Percentiles rank a stretch among this genome's conserved stretches.
phyloP scores from a whole-genome alignment of 2,797 vertebrate genomes.

The Malacoctenus gilli region DNA sequence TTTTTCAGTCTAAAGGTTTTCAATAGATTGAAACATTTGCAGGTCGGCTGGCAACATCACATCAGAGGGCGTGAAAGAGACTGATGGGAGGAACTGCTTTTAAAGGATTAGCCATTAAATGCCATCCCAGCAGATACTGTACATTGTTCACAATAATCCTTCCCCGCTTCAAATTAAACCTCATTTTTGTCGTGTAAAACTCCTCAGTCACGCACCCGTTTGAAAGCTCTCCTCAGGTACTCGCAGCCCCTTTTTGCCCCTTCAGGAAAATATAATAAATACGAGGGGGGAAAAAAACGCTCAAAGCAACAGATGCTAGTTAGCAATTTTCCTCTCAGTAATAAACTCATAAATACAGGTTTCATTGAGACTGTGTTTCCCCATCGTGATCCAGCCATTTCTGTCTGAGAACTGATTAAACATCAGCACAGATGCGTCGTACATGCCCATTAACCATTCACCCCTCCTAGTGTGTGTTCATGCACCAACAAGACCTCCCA shows the following conservation, averaged over 20 bases:
- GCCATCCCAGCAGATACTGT: slow-evolving; percentile 49
- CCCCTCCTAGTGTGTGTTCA: slow-evolving; percentile 36
- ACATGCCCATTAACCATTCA: slow-evolving; percentile 38
- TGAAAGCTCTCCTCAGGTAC: slow-evolving; percentile 7
- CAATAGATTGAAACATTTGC: slow-evolving; percentile 18
- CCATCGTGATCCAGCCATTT: slow-evolving; percentile 19
- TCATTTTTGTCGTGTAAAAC: slow-evolving; percentile 45
- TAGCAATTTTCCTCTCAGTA: slow-evolving; percentile 6
- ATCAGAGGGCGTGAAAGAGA: slow-evolving; percentile 36
- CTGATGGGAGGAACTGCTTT: slow-evolving; percentile 62
- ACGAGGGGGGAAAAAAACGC: background rate
- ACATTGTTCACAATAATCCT: slow-evolving; percentile 60
- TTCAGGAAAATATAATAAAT: slow-evolving; percentile 1
- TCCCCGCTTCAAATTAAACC: slow-evolving; percentile 45
- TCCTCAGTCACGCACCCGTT: slow-evolving; percentile 7
- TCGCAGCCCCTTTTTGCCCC: background rate
- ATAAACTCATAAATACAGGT: slow-evolving; percentile 44
- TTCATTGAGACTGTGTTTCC: slow-evolving; percentile 20
- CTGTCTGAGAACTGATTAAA: slow-evolving; percentile 35
- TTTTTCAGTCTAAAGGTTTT: background rate
- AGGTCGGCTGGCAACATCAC: slow-evolving; percentile 2
- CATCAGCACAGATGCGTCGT: slow-evolving; percentile 28
- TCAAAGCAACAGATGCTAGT: slow-evolving; percentile 1
- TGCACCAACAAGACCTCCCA: slow-evolving; percentile 51
- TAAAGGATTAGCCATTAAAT: slow-evolving; percentile 69